phyloP scores from a whole-genome alignment of 2,797 vertebrate species.

The Propithecus deckenii region DNA sequence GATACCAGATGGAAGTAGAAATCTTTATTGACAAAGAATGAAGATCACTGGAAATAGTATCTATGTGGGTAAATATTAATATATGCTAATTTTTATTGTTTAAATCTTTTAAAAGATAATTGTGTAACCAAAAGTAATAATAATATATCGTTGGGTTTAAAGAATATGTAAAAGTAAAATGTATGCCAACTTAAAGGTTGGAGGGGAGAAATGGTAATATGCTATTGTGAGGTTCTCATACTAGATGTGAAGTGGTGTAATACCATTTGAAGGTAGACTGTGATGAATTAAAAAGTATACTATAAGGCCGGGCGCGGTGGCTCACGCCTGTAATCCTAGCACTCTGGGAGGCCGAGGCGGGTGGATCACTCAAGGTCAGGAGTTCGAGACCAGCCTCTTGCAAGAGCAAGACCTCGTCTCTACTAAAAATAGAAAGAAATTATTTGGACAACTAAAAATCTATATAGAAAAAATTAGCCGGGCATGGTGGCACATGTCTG shows the following conservation, averaged over 20 bases:
- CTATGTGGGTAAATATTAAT: neutral
- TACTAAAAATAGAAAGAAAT: too few relatives aligned
- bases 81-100: neutral
- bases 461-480: too few relatives aligned
- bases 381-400: too few relatives aligned
- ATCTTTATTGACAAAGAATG: neutral
- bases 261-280: neutral
- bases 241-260: neutral
- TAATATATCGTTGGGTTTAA: neutral
- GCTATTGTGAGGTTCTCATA: neutral
- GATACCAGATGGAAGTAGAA: neutral
- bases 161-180: neutral
- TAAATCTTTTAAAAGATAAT: neutral
- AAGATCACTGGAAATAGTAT: neutral
- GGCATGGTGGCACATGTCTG: too few relatives aligned
- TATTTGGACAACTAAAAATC: too few relatives aligned
- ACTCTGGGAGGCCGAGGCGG: too few relatives aligned
- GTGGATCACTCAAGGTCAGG: too few relatives aligned
- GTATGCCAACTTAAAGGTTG: neutral
- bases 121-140: conserved; percentile 17
- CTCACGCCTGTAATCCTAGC: too few relatives aligned
- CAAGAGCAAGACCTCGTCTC: too few relatives aligned
- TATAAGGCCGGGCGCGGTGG: neutral
- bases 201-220: neutral
- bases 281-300: neutral